phyloP scores from a whole-genome alignment of 2,797 vertebrate genomes.

The Kryptopterus vitreolus region DNA sequence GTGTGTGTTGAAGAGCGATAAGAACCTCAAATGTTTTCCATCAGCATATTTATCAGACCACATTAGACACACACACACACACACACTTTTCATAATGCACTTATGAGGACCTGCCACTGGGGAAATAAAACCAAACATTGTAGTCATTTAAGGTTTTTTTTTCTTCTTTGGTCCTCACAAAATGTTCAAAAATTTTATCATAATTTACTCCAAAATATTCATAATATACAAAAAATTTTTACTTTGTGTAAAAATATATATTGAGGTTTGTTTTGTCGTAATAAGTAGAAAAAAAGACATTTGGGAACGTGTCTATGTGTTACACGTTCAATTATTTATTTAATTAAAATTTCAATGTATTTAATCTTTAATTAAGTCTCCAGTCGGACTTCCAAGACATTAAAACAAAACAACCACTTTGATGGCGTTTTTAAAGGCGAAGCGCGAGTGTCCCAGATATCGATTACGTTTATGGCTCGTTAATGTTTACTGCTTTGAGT shows the following conservation, averaged over 20 bases:
- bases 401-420: too few species aligned
- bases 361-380: too few species aligned
- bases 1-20: slow-evolving; percentile 3
- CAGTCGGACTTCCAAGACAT: too few species aligned
- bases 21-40: slow-evolving; percentile 10
- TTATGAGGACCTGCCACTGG: slow-evolving; percentile 1
- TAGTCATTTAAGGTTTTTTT: background rate
- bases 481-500: background rate
- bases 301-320: too few species aligned
- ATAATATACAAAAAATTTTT: too few species aligned
- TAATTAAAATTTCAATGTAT: too few species aligned
- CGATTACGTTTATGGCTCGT: background rate
- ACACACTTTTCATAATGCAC: background rate
- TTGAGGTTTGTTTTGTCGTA: too few species aligned
- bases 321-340: too few species aligned
- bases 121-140: background rate
- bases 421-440: background rate
- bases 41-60: background rate
- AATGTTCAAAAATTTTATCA: background rate
- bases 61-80: background rate
- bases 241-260: too few species aligned
- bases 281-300: too few species aligned
- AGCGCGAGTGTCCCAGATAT: background rate
- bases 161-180: background rate
- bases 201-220: too few species aligned